Evolutionary conservation across 37 sponge, comb jelly and placozoan genomes (phyloP), one percentile per base, ranked within the genome.

Genomic region (Bolinopsis microptera): DNA sequence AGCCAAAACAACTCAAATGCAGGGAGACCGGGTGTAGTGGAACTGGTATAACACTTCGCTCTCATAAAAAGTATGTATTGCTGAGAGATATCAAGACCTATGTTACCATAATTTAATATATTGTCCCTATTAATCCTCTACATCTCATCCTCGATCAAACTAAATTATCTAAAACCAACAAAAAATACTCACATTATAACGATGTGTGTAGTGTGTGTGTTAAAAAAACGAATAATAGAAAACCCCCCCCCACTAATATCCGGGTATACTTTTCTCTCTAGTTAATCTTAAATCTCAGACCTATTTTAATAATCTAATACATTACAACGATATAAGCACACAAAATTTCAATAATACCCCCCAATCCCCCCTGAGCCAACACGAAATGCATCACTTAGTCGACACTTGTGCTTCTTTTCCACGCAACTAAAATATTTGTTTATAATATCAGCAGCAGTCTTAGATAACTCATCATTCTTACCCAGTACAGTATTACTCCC

Each of bases 341-440:
- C 3, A 22, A 2, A 70, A 70, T 24, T 26, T 22, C 21, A 24
- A 70, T 9, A 28, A 70, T 70, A 22, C 26, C 26, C 2, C n/a
- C n/a, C n/a, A n/a, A n/a, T n/a, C n/a, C n/a, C n/a, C n/a, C n/a
- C n/a, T n/a, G n/a, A n/a, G 21, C 5, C 25, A 70, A 26, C 26
- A 8, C 25, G 16, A 70, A 70, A 8, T 22, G 5, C 2, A 24
- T 26, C 16, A 70, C n/a, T n/a, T n/a, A 70, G 30, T 28, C 74
- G 74, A 26, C 74, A 70, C 25, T 70, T 22, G 74, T 70, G 74
- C 21, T 26, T 70, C 5, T 3, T 70, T 70, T 70, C 30, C 21
- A 5, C 3, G 21, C 74, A 70, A 22, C 74, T 70, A n/a, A 70
- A 70, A 22, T 70, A 70, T 70, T 70, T 70, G 74, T 70, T 70